Percentiles rank a stretch among this genome's conserved stretches.
Conservation (phyloP, 2,113 vertebrate genomes). For the Rostratula benghalensis region DNA sequence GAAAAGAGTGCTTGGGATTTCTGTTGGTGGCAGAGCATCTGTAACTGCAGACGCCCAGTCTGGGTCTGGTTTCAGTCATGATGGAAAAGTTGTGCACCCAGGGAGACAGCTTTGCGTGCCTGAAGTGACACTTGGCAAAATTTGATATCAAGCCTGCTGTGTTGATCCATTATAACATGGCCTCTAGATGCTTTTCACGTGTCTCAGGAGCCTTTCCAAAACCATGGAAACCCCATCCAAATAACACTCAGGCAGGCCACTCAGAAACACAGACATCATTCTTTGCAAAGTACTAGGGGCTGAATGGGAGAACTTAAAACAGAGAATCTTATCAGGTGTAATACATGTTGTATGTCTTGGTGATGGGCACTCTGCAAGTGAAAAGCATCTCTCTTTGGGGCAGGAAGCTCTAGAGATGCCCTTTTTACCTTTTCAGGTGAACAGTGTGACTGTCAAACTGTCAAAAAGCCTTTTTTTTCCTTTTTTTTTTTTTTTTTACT, state of each 20-base stretch:
- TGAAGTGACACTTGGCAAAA: not conserved
- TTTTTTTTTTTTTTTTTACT: not conserved
- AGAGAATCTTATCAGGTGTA: not conserved
- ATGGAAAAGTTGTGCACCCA: not conserved
- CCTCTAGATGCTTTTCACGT: not conserved
- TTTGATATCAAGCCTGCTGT: not conserved
- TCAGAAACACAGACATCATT: not conserved
- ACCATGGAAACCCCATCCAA: not conserved
- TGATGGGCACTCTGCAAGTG: not conserved
- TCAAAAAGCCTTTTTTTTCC: not conserved
- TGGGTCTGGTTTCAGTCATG: not conserved
- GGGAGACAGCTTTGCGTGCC: not conserved
- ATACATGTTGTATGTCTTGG: not conserved
- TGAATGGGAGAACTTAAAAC: not conserved
- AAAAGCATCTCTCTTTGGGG: not conserved
- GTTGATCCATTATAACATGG: not conserved
- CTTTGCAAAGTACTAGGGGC: not conserved
- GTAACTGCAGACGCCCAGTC: not conserved
- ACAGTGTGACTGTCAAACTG: not conserved
- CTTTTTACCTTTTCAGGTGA: no score
- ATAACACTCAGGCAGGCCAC: not conserved
- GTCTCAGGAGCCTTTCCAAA: not conserved
- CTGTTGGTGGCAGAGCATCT: not conserved
- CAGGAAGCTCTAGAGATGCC: not conserved
- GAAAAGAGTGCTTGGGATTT: not conserved